These are phyloP conservation scores for Crambe crambe DNA, from an alignment of 37 sponge, comb jelly and placozoan species.

Conservation along the genomic window DNA sequence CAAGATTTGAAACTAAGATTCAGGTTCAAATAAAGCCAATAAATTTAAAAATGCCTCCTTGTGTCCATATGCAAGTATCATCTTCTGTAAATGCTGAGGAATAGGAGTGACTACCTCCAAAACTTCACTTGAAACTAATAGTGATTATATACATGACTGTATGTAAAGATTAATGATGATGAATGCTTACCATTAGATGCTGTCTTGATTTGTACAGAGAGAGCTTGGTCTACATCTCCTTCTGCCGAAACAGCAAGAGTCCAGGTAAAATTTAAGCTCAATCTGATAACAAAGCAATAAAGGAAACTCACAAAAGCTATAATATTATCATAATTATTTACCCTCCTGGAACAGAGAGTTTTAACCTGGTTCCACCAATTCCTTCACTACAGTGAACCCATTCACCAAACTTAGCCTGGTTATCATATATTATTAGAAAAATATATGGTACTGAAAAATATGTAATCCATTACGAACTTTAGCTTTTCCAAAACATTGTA, in stretches of 20 bases:
- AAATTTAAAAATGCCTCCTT: constrained; percentile 10
- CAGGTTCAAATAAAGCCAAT: constrained; percentile 21
- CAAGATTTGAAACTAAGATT: not conserved
- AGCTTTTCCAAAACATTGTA: not conserved
- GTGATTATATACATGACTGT: not conserved
- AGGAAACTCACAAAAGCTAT: not conserved
- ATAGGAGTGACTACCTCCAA: not conserved
- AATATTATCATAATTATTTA: not conserved
- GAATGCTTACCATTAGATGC: not conserved
- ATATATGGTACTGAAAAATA: too few relatives aligned
- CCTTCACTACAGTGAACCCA: constrained; percentile 7
- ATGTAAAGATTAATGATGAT: too few relatives aligned
- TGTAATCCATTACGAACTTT: not conserved
- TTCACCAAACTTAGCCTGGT: not conserved
- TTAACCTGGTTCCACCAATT: constrained; percentile 5
- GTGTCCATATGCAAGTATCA: constrained; percentile 13
- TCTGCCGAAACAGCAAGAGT: constrained; percentile 2
- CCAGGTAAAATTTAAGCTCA: constrained; percentile 27
- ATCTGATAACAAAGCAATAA: too few relatives aligned
- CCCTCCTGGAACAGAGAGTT: constrained; percentile 6
- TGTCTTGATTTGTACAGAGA: constrained; percentile 24
- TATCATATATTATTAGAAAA: too few relatives aligned
- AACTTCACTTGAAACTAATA: not conserved
- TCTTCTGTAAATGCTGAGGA: constrained; percentile 28
- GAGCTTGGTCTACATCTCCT: constrained; percentile 12